Evolutionary conservation across 2,113 vertebrate genomes (phyloP).

Genomic region (Cyprinus carpio): DNA sequence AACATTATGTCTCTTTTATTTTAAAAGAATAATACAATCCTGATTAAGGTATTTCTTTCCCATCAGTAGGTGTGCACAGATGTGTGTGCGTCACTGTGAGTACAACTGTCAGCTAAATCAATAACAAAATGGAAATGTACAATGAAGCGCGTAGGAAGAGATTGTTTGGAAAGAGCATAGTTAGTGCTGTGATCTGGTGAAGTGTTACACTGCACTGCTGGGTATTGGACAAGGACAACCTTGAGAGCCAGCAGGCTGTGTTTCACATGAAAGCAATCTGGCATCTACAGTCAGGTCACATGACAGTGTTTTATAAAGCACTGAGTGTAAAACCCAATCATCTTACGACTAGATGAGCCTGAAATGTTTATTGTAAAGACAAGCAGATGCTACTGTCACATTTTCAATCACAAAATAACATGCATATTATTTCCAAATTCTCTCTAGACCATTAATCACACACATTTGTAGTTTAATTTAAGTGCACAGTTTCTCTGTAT

Average conservation of each 20-base stretch:
- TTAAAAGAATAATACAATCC: too few species aligned
- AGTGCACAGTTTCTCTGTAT: too few species aligned
- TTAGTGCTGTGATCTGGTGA: background rate
- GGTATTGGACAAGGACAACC: conserved; percentile 14
- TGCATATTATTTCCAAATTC: background rate
- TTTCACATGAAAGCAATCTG: conserved; percentile 18
- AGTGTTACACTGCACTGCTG: conserved; percentile 11
- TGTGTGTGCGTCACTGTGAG: background rate
- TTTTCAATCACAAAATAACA: background rate
- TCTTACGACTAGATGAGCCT: too few species aligned
- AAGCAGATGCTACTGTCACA: background rate
- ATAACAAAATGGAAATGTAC: background rate
- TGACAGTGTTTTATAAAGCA: conserved; percentile 17
- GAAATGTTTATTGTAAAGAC: background rate
- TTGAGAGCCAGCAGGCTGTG: background rate
- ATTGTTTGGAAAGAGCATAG: background rate
- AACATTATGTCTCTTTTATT: too few species aligned
- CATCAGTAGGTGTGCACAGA: background rate
- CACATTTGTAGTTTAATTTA: too few species aligned
- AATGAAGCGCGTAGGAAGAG: background rate
- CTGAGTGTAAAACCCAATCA: conserved; percentile 1
- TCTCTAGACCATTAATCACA: background rate
- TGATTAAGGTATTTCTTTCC: background rate
- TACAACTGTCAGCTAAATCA: background rate
- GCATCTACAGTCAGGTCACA: background rate